A percentile compares a stretch with the other conserved stretches of the same genome.
Conservation (phyloP, 1,140 invertebrate genomes). For the Drosophila rhopaloa region DNA sequence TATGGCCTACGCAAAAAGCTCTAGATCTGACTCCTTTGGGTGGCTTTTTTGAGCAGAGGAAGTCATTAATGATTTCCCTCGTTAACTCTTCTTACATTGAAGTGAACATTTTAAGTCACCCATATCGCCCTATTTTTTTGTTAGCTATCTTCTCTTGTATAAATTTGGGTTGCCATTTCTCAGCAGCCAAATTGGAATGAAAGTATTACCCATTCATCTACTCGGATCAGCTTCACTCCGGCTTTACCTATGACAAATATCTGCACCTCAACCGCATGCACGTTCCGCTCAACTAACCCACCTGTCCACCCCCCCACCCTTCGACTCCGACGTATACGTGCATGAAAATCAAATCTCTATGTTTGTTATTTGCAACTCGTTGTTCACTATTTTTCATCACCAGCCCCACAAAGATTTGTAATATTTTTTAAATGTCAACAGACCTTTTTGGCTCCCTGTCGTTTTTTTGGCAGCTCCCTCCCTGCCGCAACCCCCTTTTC, state of each 20-base stretch:
- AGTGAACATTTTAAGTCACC: background rate
- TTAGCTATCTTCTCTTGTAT: background rate
- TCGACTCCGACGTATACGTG: constrained; percentile 44
- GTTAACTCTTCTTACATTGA: constrained; percentile 15
- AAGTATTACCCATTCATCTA: constrained; percentile 23
- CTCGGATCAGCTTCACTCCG: constrained; percentile 26
- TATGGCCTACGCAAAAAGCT: constrained; percentile 18
- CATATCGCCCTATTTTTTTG: background rate
- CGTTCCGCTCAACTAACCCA: constrained; percentile 43
- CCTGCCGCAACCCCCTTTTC: constrained; percentile 8
- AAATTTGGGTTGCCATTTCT: constrained; percentile 4
- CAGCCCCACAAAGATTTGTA: constrained; percentile 14
- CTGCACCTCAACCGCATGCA: constrained; percentile 61
- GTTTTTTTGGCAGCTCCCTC: constrained; percentile 35
- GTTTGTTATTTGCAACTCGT: constrained; percentile 70
- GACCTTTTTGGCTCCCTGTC: constrained; percentile 21
- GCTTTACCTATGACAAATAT: constrained; percentile 49
- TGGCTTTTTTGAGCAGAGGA: constrained; percentile 9
- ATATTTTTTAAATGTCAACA: constrained; percentile 67
- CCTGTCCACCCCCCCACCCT: background rate
- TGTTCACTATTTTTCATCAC: constrained; percentile 51
- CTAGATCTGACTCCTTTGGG: constrained; percentile 9
- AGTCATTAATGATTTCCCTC: constrained; percentile 39
- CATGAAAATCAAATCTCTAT: constrained; percentile 77
- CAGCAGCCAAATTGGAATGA: constrained; percentile 2